Evolutionary conservation across 2,888 invertebrate genomes (phyloP).

Genomic region (Netelia melanura): DNA sequence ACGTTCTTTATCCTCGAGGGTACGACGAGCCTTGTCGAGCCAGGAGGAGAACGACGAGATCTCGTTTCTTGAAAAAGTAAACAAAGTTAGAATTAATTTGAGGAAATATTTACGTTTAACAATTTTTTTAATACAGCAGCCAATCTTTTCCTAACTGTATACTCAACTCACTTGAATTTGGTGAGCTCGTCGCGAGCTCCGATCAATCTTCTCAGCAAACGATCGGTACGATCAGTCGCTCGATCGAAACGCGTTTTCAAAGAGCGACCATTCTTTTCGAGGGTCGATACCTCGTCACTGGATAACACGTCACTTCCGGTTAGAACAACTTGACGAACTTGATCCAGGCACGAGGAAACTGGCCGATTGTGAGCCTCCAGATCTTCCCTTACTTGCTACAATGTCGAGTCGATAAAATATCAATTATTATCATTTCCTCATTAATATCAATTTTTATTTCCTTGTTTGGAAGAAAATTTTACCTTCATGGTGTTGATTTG

Average conservation of each 20-base stretch:
- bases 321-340: conserved; percentile 95
- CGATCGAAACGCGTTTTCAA: conserved; percentile 93
- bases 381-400: conserved; percentile 94
- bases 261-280: conserved; percentile 94
- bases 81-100: neutral
- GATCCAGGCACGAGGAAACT: conserved; percentile 94
- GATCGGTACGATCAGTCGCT: conserved; percentile 92
- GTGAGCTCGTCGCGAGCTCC: conserved; percentile 95
- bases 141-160: neutral
- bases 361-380: conserved; percentile 94
- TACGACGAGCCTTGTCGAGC: conserved; percentile 93
- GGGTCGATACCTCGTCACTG: conserved; percentile 94
- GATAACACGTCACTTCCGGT: conserved; percentile 97
- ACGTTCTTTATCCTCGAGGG: conserved; percentile 94
- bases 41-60: conserved; percentile 92
- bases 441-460: neutral
- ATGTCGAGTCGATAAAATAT: conserved; percentile 64
- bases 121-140: neutral
- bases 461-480: conserved; percentile 58
- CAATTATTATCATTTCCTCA: neutral
- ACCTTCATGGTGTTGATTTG: conserved; percentile 96
- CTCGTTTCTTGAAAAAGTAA: conserved; percentile 87
- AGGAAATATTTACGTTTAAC: conserved; percentile 3
- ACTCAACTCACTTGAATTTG: conserved; percentile 89
- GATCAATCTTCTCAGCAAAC: conserved; percentile 90